phyloP scores from a whole-genome alignment of 1,140 invertebrate species.

The Drosophila watanabei region DNA sequence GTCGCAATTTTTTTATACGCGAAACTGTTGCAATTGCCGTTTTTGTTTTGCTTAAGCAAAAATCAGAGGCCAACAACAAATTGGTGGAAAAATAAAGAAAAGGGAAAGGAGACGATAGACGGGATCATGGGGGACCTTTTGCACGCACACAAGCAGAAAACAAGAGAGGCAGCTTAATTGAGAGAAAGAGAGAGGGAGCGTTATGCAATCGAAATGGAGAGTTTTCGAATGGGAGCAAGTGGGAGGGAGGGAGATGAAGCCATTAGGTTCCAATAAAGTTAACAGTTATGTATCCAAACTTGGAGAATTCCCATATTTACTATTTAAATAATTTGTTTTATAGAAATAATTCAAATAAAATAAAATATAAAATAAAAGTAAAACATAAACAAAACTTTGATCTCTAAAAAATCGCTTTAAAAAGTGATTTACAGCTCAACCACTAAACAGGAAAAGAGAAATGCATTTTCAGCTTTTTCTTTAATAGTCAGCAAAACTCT shows the following conservation, averaged over 20 bases:
- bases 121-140: constrained; percentile 25
- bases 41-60: constrained; percentile 48
- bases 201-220: constrained; percentile 49
- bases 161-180: not conserved
- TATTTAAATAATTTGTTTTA: not conserved
- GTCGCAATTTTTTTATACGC: constrained; percentile 36
- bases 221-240: constrained; percentile 35
- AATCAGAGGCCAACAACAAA: constrained; percentile 49
- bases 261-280: too few relatives aligned
- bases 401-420: not conserved
- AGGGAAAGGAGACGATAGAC: constrained; percentile 18
- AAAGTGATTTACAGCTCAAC: not conserved
- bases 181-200: constrained; percentile 6
- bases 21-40: constrained; percentile 59
- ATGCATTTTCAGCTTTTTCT: constrained; percentile 31
- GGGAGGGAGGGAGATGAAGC: not conserved
- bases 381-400: not conserved
- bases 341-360: not conserved
- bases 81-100: constrained; percentile 20
- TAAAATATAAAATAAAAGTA: too few relatives aligned
- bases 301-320: not conserved
- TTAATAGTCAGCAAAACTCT: constrained; percentile 3
- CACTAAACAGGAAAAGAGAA: constrained; percentile 29
- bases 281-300: not conserved
- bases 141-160: constrained; percentile 15